Base-by-base conservation (phyloP, 1,140 invertebrate genomes). In the Panulirus ornatus region DNA sequence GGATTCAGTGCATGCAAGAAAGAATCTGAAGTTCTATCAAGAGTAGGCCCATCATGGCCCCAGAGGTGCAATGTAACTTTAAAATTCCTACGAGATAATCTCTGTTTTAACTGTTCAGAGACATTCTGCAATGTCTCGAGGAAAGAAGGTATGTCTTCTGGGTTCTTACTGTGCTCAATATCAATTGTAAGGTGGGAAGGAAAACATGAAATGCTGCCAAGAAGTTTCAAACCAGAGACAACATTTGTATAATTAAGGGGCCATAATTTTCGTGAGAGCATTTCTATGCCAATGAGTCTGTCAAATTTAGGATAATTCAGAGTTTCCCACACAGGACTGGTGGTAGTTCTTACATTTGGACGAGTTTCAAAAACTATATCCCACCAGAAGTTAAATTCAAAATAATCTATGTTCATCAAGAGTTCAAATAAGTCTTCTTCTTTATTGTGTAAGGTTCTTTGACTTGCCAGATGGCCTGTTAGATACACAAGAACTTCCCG, bases 371-470 rank as follows among this genome's bases (percentile, higher is more conserved):
- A 9, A 30, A 66, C 6, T 3, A 66, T 66, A 30, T 66, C 30
- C 58, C 58, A 66, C 58, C 58, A 66, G 58, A 66, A 66, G 58
- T 66, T 66, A 66, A 22, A 66, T 30, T 66, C n/a, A n/a, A 8
- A 8, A 30, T 66, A 8, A 9, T 66, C 2, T 9, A 66, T 30
- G 9, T 30, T 66, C 30, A 30, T 27, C 58, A 66, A 66, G 22
- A 66, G 58, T 5, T 6, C 6, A 66, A 66, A 30, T 6, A 66
- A 8, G n/a, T 66, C 58, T 30, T 30, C 27, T 22, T 22, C n/a
- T 30, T 66, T 66, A 8, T 30, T 22, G 5, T 66, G 3, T 30
- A 66, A 11, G 30, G 8, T 27, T 66, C 30, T 30, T 11, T 34
- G n/a, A 30, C 58, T 66, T 27, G 58, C 58, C 58, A 66, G 9